These are phyloP conservation scores for Siniperca knerii DNA, from an alignment of 2,113 vertebrate genomes.

Conservation along the genomic window DNA sequence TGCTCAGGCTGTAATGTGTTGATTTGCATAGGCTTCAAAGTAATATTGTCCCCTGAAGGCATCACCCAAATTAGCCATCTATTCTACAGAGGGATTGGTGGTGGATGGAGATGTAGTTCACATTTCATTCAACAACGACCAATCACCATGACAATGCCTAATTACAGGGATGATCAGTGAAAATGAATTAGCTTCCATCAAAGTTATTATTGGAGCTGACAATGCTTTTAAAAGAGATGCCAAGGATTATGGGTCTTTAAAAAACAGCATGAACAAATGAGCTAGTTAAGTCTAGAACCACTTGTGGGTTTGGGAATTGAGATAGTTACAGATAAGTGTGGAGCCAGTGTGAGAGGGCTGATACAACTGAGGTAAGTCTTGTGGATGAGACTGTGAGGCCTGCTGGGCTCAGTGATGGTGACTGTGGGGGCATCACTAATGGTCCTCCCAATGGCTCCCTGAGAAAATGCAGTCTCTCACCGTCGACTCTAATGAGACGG, in stretches of 20 bases:
- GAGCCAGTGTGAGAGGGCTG: slow-evolving; percentile 29
- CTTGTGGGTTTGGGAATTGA: slow-evolving; percentile 35
- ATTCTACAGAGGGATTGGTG: slow-evolving; percentile 33
- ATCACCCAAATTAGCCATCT: slow-evolving; percentile 61
- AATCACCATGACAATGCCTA: slow-evolving; percentile 69
- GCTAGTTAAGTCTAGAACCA: slow-evolving; percentile 38
- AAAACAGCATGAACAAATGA: slow-evolving; percentile 54
- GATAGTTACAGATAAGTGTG: slow-evolving; percentile 35
- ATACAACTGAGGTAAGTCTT: slow-evolving; percentile 42
- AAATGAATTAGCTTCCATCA: slow-evolving; percentile 77
- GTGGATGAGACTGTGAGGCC: slow-evolving; percentile 47
- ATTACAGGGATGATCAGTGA: slow-evolving; percentile 74
- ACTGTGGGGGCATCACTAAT: slow-evolving; percentile 78
- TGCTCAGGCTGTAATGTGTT: slow-evolving; percentile 58
- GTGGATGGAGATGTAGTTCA: slow-evolving; percentile 62
- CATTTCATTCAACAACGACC: slow-evolving; percentile 64
- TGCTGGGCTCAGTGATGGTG: slow-evolving; percentile 56
- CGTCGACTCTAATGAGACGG: slow-evolving; percentile 78
- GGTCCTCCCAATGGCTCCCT: slow-evolving; percentile 64
- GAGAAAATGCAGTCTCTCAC: slow-evolving; percentile 67
- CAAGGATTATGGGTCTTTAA: slow-evolving; percentile 43
- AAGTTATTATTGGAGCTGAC: slow-evolving; percentile 61
- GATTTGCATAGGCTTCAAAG: slow-evolving; percentile 70
- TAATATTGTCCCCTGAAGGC: slow-evolving; percentile 64
- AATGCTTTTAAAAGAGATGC: slow-evolving; percentile 56